Base-by-base conservation (phyloP, 2,888 invertebrate genomes). In the Autographa gamma region DNA sequence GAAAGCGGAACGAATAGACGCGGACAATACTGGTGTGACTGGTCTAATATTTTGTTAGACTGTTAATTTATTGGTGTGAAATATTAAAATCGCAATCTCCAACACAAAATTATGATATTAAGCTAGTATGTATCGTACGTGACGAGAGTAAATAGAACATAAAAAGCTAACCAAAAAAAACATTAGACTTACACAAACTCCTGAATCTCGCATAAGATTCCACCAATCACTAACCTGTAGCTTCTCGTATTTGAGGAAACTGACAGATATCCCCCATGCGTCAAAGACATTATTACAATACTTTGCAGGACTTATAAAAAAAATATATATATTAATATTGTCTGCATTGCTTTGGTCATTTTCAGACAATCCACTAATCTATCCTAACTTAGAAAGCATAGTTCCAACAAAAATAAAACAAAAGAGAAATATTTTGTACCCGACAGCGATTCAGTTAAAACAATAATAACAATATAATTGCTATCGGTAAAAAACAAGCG, bases 1-100 rank as follows among this genome's bases (percentile, higher is more conserved):
- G 89, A 89, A 89, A 89, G 89, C 89, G 89, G 83, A 86, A 89
- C 89, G 86, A 81, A 88, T 85, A 75, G 70, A 60, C 72, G 66
- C 52, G 34, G 56, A 69, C 60, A 38, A 63, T 58, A 48, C 25
- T 69, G 32, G 64, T 74, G 56, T n/a, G 69, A 34, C 63, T 59
- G 16, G 32, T 82, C 64, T 76, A 60, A 63, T 58, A 60, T 66
- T 62, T 63, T 66, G 66, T 74, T 70, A 60, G 14, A 60, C 32
- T 63, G 25, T 31, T 43, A 56, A 58, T 52, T n/a, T 60, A 60
- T 56, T 56, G n/a, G 34, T 25, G 25, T 25, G 25, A 25, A 25
- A 25, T 25, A 2, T 25, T 1, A 25, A 25, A 25, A 25, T 25
- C 3, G 25, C 25, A 25, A 25, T 25, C n/a, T n/a, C n/a, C 2